These are phyloP conservation scores for Tetrao urogallus DNA, from an alignment of 2,113 vertebrate species.

Conservation along the genomic window DNA sequence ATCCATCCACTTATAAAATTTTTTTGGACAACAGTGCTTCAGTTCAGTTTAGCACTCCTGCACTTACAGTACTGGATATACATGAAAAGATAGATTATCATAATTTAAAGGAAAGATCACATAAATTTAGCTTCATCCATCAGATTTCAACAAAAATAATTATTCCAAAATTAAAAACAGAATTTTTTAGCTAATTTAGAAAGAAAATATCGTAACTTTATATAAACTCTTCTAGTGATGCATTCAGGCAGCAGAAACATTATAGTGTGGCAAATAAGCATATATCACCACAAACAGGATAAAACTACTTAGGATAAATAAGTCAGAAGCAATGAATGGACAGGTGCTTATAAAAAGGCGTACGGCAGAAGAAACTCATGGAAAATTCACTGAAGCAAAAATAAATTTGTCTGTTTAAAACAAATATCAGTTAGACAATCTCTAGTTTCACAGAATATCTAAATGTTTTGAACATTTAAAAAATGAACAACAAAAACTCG, in stretches of 20 bases:
- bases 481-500: background rate
- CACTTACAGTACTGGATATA: background rate
- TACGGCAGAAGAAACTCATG: background rate
- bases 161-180: background rate
- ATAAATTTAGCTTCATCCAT: background rate
- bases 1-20: background rate
- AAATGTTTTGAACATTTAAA: background rate
- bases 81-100: background rate
- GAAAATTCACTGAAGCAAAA: background rate
- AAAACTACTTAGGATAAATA: background rate
- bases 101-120: background rate
- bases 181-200: background rate
- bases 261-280: fast-evolving
- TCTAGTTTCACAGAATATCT: background rate
- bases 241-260: background rate
- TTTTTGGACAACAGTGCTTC: background rate
- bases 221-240: constrained; percentile 1
- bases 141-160: background rate
- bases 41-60: background rate
- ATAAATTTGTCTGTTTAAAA: background rate
- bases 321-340: background rate
- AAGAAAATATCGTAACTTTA: background rate
- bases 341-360: background rate
- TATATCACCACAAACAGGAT: background rate
- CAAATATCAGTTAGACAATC: background rate